phyloP scores from a whole-genome alignment of 2,888 invertebrate species.

The Hirtodrosophila cameraria region DNA sequence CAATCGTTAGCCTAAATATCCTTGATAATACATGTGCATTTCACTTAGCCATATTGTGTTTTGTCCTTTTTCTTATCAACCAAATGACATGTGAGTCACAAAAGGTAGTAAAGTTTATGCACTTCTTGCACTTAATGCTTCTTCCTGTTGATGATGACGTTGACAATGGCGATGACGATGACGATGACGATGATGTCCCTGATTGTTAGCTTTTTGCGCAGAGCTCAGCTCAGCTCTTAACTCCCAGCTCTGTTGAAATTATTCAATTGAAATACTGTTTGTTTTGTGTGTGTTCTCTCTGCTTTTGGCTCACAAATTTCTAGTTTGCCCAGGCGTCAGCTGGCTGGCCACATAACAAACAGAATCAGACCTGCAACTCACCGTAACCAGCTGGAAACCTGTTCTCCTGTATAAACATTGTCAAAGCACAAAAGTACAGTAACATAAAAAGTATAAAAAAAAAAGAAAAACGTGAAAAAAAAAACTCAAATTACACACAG shows the following conservation, averaged over 20 bases:
- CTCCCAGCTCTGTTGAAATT: constrained; percentile 40
- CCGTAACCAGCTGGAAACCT: constrained; percentile 41
- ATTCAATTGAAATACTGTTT: constrained; percentile 73
- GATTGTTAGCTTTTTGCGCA: constrained; percentile 42
- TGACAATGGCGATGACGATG: constrained; percentile 15
- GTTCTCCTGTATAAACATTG: constrained; percentile 62
- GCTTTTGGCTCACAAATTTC: constrained; percentile 36
- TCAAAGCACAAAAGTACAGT: constrained; percentile 47
- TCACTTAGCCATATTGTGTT: no score
- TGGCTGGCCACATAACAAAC: constrained; percentile 63
- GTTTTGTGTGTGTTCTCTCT: constrained; percentile 41
- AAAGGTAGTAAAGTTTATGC: constrained; percentile 56
- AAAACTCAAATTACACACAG: constrained; percentile 43
- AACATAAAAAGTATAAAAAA: constrained; percentile 12
- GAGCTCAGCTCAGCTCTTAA: constrained; percentile 1
- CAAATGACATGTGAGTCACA: constrained; percentile 59
- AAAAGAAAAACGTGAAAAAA: constrained; percentile 5
- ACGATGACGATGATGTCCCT: constrained; percentile 27
- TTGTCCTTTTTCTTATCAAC: constrained; percentile 52
- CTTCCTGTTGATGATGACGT: constrained; percentile 24
- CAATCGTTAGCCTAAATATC: constrained; percentile 16
- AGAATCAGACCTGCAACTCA: constrained; percentile 30
- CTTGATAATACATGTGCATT: background rate
- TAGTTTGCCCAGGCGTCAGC: constrained; percentile 38
- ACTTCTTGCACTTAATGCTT: constrained; percentile 58